phyloP scores from a whole-genome alignment of 2,797 vertebrate species.

The Glossophaga mutica region DNA sequence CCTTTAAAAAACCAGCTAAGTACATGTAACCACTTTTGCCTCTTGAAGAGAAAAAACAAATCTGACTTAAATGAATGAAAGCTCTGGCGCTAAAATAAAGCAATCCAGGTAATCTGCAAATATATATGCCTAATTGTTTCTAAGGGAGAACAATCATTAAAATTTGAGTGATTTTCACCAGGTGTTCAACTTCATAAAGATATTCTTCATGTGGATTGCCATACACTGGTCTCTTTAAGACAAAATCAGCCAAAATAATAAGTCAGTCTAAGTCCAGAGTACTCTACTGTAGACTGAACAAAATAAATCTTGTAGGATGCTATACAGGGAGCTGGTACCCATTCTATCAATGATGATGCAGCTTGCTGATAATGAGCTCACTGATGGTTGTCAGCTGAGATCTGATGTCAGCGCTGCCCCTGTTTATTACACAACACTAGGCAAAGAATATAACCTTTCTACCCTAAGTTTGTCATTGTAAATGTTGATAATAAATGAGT shows the following conservation, averaged over 20 bases:
- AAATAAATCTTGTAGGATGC: slow-evolving; percentile 23
- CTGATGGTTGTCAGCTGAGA: slow-evolving; percentile 4
- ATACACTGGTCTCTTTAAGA: slow-evolving; percentile 16
- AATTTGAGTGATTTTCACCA: not conserved
- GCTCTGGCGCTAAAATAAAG: slow-evolving; percentile 45
- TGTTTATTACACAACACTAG: slow-evolving; percentile 27
- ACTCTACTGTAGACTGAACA: not conserved
- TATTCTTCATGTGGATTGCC: slow-evolving; percentile 25
- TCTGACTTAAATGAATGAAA: slow-evolving; percentile 44
- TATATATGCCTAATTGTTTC: slow-evolving; percentile 35
- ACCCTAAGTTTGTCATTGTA: slow-evolving; percentile 30
- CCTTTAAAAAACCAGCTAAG: not conserved
- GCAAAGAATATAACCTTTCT: slow-evolving; percentile 44
- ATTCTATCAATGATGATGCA: not conserved
- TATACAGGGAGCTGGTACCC: not conserved
- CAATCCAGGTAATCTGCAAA: slow-evolving; percentile 23
- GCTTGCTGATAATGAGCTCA: slow-evolving; percentile 23
- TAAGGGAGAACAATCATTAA: slow-evolving; percentile 46
- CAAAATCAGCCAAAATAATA: slow-evolving; percentile 42
- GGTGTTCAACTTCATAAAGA: slow-evolving; percentile 5
- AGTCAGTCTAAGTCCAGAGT: not conserved
- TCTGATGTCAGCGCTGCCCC: not conserved
- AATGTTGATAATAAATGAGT: slow-evolving; percentile 24
- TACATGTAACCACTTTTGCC: not conserved
- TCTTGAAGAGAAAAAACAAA: slow-evolving; percentile 18